Evolutionary conservation across 1,140 invertebrate genomes (phyloP).

Genomic region (Araneus ventricosus): DNA sequence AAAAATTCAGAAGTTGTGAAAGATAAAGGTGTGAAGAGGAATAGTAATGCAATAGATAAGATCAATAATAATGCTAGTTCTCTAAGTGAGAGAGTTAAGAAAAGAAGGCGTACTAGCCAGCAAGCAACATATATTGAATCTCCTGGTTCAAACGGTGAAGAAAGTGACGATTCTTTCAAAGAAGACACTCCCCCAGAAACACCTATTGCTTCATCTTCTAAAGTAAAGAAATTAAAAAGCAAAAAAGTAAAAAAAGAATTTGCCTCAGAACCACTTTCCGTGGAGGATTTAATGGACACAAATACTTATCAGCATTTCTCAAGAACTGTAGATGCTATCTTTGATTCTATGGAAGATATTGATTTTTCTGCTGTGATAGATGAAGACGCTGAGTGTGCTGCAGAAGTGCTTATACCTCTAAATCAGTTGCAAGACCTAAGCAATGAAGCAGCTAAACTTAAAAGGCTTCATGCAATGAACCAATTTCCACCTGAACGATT

Average conservation of each 20-base stretch:
- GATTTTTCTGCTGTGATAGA: conserved; percentile 84
- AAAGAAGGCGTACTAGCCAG: conserved; percentile 36
- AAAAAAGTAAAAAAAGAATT: conserved; percentile 80
- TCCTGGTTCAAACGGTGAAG: conserved; percentile 10
- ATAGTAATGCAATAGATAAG: background rate
- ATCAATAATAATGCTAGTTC: conserved; percentile 5
- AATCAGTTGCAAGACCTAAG: conserved; percentile 92
- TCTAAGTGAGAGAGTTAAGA: conserved; percentile 38
- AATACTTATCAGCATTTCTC: conserved; percentile 95
- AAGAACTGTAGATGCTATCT: conserved; percentile 91
- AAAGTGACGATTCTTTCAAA: conserved; percentile 21
- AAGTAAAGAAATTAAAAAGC: conserved; percentile 78
- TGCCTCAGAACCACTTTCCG: conserved; percentile 87
- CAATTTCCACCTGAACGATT: conserved; percentile 94
- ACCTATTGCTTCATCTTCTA: background rate
- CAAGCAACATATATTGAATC: conserved; percentile 57
- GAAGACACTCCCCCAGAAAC: background rate
- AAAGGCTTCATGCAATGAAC: conserved; percentile 86
- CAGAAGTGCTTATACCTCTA: conserved; percentile 89
- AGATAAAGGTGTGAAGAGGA: conserved; percentile 37
- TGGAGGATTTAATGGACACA: conserved; percentile 95
- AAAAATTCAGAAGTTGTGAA: conserved; percentile 39
- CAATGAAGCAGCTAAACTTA: conserved; percentile 96
- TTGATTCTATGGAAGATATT: conserved; percentile 93
- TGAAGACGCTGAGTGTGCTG: conserved; percentile 86